Evolutionary conservation across 2,797 vertebrate species (phyloP).

Genomic region (Micropoecilia bifurca): DNA sequence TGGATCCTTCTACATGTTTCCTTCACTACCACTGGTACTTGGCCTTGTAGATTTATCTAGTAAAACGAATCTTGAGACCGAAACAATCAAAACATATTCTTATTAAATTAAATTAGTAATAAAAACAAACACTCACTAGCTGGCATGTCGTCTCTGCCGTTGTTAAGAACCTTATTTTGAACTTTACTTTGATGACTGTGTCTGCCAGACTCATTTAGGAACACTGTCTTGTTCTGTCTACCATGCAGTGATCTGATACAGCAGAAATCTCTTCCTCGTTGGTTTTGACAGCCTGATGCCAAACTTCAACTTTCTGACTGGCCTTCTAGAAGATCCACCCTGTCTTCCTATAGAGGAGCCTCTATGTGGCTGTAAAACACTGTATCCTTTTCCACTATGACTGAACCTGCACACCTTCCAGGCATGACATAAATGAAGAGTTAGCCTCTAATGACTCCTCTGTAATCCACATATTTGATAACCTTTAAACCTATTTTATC

Average conservation of each 20-base stretch:
- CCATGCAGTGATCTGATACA: not conserved
- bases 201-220: not conserved
- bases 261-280: not conserved
- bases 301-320: not conserved
- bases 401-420: not conserved
- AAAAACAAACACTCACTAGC: not conserved
- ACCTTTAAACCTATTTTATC: not conserved
- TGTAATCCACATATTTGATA: not conserved
- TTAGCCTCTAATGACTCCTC: not conserved
- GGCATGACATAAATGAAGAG: not conserved
- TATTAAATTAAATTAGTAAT: not conserved
- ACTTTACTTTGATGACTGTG: not conserved
- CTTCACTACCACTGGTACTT: not conserved
- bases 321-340: not conserved
- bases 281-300: not conserved
- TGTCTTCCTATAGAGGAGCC: not conserved
- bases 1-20: not conserved
- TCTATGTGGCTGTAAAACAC: not conserved
- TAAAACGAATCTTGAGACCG: not conserved
- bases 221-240: not conserved
- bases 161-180: not conserved
- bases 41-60: not conserved
- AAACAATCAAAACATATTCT: not conserved
- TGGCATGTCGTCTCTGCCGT: not conserved
- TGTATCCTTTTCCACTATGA: not conserved